Evolutionary conservation across 2,797 vertebrate genomes (phyloP).

Genomic region (Botia almorhae): DNA sequence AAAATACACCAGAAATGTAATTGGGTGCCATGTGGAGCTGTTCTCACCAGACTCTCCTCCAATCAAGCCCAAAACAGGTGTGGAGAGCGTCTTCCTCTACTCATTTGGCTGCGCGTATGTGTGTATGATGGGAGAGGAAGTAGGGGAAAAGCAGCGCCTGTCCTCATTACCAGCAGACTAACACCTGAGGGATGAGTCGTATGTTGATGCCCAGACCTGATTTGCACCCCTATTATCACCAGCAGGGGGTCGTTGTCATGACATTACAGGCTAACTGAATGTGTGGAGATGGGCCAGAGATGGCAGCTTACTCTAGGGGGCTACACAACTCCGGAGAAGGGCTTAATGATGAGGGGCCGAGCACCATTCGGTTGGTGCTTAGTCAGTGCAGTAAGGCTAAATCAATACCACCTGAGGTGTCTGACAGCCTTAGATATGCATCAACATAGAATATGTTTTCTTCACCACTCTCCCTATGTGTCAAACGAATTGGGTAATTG

Average conservation of each 20-base stretch:
- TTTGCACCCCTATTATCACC: slow-evolving; percentile 81
- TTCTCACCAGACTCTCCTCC: slow-evolving; percentile 44
- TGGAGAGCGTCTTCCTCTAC: slow-evolving; percentile 54
- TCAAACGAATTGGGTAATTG: slow-evolving; percentile 83
- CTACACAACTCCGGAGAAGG: slow-evolving; percentile 65
- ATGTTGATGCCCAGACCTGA: slow-evolving; percentile 76
- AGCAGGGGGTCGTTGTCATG: slow-evolving; percentile 74
- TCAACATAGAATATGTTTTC: slow-evolving; percentile 80
- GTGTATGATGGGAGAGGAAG: slow-evolving; percentile 59
- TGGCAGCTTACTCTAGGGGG: slow-evolving; percentile 69
- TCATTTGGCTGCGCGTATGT: slow-evolving; percentile 60
- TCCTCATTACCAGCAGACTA: slow-evolving; percentile 77
- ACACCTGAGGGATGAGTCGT: slow-evolving; percentile 80
- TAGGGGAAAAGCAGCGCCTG: slow-evolving; percentile 70
- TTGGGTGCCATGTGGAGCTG: slow-evolving; percentile 53
- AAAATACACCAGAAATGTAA: slow-evolving; percentile 39
- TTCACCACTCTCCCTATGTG: slow-evolving; percentile 63
- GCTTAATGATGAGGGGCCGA: slow-evolving; percentile 75
- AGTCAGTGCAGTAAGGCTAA: slow-evolving; percentile 68
- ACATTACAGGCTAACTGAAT: slow-evolving; percentile 71
- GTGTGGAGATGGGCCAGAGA: slow-evolving; percentile 53
- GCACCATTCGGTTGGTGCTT: slow-evolving; percentile 69
- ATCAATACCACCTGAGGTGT: slow-evolving; percentile 83
- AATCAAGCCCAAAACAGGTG: slow-evolving; percentile 69
- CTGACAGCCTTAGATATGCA: slow-evolving; percentile 78